Evolutionary conservation across 2,888 invertebrate species (phyloP).

Genomic region (Brachyptera risi): DNA sequence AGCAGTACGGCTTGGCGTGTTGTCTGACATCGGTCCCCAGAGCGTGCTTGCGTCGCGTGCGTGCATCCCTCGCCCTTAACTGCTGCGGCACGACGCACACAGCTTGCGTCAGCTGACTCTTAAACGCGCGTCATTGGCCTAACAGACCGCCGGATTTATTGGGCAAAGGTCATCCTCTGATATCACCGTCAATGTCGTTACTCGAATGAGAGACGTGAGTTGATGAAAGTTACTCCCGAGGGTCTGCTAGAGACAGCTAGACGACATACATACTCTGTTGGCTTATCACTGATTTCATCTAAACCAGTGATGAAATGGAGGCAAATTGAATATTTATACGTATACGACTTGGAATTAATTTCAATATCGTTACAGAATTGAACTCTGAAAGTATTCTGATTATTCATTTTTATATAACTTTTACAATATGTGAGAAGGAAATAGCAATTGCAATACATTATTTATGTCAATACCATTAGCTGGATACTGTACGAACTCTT

Average conservation of each 20-base stretch:
- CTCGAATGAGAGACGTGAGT: not conserved
- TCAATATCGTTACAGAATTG: too few species aligned
- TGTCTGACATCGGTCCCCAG: too few species aligned
- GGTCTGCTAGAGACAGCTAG: not conserved
- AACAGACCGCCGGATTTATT: conserved; percentile 10
- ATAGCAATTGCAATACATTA: too few species aligned
- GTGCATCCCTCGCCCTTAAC: not conserved
- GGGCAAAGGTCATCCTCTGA: conserved; percentile 4
- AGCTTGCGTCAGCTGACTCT: not conserved
- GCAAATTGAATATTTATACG: not conserved
- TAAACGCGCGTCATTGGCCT: conserved; percentile 16
- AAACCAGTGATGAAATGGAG: not conserved
- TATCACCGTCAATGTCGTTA: too few species aligned
- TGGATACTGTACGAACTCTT: too few species aligned
- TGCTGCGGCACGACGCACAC: not conserved
- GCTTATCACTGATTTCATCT: conserved; percentile 4
- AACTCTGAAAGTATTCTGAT: too few species aligned
- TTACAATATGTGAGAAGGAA: too few species aligned
- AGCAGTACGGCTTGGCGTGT: too few species aligned
- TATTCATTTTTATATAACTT: too few species aligned
- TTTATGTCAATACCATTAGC: too few species aligned
- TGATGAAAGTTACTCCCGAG: conserved; percentile 18
- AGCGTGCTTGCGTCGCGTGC: conserved; percentile 1
- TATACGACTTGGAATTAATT: not conserved
- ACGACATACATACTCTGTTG: too few species aligned